phyloP scores from a whole-genome alignment of 2,113 vertebrate species.

The Tringa solitaria region DNA sequence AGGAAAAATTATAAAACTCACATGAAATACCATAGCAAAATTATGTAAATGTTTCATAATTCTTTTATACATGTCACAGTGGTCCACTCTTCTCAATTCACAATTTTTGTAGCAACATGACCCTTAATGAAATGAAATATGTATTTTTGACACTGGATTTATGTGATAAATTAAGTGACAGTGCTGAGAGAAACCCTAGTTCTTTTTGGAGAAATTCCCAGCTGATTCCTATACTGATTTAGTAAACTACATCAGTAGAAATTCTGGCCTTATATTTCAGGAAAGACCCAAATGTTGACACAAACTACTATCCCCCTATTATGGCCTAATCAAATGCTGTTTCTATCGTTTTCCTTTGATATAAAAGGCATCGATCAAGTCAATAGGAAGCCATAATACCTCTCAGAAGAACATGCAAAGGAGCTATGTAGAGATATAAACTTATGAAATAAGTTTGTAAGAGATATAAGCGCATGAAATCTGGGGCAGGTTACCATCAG shows the following conservation, averaged over 20 bases:
- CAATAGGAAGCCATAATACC: not conserved
- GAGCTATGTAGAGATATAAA: not conserved
- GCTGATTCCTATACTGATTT: not conserved
- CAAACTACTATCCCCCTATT: not conserved
- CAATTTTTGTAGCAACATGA: not conserved
- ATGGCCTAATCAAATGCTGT: not conserved
- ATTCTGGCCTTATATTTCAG: not conserved
- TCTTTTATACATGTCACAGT: not conserved
- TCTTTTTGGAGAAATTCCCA: not conserved
- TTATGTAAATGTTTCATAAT: not conserved
- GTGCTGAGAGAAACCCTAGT: not conserved
- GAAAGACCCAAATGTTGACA: not conserved
- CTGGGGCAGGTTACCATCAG: not conserved
- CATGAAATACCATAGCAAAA: not conserved
- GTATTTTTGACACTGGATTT: not conserved
- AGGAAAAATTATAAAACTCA: constrained; percentile 16
- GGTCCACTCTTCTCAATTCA: not conserved
- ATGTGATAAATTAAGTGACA: not conserved
- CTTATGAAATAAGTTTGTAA: too few species aligned
- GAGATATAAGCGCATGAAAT: not conserved
- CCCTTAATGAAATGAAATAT: not conserved
- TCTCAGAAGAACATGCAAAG: not conserved
- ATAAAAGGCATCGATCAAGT: not conserved
- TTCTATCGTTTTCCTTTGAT: not conserved
- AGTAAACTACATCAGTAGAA: not conserved